Percentiles rank a stretch among this genome's conserved stretches.
phyloP scores from a whole-genome alignment of 2,888 invertebrate genomes.

The Exephanes ischioxanthus region DNA sequence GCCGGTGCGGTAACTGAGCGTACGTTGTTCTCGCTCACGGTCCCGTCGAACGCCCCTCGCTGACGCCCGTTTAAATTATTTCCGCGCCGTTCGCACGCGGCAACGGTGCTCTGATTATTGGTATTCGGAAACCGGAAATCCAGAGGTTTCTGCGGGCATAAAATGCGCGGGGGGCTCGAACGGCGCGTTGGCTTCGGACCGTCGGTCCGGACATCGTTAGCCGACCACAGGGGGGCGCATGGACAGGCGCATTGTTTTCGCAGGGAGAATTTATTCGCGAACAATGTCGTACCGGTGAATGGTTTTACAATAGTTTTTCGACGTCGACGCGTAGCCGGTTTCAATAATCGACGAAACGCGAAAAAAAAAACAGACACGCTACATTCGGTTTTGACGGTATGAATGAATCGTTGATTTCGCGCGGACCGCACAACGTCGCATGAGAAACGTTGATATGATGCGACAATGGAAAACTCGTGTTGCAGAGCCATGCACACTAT shows the following conservation, averaged over 20 bases:
- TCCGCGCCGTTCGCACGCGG: slow-evolving; percentile 43
- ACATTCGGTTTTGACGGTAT: neutral
- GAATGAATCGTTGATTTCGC: slow-evolving; percentile 3
- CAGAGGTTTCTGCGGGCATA: slow-evolving; percentile 24
- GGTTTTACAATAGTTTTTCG: slow-evolving; percentile 13
- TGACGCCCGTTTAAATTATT: slow-evolving; percentile 48
- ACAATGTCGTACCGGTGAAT: slow-evolving; percentile 10
- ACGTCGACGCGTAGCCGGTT: neutral
- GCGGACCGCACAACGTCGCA: neutral
- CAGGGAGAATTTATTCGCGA: slow-evolving; percentile 42
- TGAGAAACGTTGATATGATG: neutral
- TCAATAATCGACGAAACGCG: neutral
- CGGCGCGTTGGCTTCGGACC: slow-evolving; percentile 19
- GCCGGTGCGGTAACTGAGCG: slow-evolving; percentile 12
- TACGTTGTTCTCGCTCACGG: slow-evolving; percentile 32
- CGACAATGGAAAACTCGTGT: neutral
- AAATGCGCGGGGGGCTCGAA: neutral
- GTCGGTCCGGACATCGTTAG: slow-evolving; percentile 46
- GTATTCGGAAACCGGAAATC: slow-evolving; percentile 41
- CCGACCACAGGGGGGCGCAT: slow-evolving; percentile 14
- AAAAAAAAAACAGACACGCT: neutral
- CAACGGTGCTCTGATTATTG: slow-evolving; percentile 51
- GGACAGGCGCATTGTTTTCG: slow-evolving; percentile 31
- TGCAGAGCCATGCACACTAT: neutral
- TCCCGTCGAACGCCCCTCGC: neutral